phyloP scores from a whole-genome alignment of 1,140 invertebrate species.

The Pseudomyrmex dendroicus region DNA sequence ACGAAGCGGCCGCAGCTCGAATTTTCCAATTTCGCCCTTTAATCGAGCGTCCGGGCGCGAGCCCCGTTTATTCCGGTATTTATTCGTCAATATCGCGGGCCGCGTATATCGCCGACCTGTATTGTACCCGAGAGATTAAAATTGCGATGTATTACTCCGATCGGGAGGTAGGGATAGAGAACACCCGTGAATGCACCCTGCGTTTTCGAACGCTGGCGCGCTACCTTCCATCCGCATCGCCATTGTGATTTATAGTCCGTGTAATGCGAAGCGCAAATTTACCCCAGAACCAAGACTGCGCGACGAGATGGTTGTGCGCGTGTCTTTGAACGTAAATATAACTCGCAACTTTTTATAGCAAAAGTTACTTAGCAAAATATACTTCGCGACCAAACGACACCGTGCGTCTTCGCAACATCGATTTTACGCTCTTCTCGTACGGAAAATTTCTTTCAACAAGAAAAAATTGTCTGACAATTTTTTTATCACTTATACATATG shows the following conservation, averaged over 20 bases:
- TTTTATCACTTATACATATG: too few species aligned
- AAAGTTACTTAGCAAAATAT: not conserved
- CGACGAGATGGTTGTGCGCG: not conserved
- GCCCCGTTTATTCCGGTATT: slow-evolving; percentile 58
- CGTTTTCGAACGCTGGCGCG: slow-evolving; percentile 37
- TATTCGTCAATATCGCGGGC: slow-evolving; percentile 51
- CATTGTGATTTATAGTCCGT: slow-evolving; percentile 51
- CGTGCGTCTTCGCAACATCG: not conserved
- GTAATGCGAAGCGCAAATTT: slow-evolving; percentile 55
- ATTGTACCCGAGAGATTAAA: slow-evolving; percentile 58
- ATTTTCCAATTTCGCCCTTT: slow-evolving; percentile 55
- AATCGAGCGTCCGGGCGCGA: slow-evolving; percentile 39
- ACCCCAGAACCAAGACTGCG: not conserved
- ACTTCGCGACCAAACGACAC: not conserved
- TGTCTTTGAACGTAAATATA: not conserved
- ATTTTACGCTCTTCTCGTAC: not conserved
- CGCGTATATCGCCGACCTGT: slow-evolving; percentile 36
- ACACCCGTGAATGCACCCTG: slow-evolving; percentile 22
- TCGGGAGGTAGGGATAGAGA: slow-evolving; percentile 1
- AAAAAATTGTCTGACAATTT: not conserved
- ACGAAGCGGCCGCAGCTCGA: slow-evolving; percentile 21
- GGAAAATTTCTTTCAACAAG: slow-evolving; percentile 7
- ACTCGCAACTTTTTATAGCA: slow-evolving; percentile 1
- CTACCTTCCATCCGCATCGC: slow-evolving; percentile 10
- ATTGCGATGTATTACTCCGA: slow-evolving; percentile 53